A percentile compares a stretch with the other conserved stretches of the same genome.
phyloP scores from a whole-genome alignment of 2,113 vertebrate species.

The Sylvietta virens region DNA sequence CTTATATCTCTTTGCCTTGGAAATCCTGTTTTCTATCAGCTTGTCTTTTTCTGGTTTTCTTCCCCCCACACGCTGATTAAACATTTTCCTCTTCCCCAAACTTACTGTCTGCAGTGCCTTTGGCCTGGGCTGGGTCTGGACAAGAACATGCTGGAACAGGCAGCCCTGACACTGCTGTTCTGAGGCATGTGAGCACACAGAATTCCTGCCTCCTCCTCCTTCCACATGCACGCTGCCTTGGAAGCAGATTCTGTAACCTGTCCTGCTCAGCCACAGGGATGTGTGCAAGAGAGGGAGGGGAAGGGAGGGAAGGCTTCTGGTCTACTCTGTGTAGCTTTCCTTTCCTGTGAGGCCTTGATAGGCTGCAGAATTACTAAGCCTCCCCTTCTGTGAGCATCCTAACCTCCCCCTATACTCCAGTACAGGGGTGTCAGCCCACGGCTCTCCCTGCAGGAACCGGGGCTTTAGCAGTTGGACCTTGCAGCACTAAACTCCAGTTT shows the following conservation, averaged over 20 bases:
- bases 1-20: not conserved
- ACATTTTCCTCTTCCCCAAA: not conserved
- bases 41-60: not conserved
- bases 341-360: not conserved
- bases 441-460: not conserved
- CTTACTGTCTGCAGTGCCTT: not conserved
- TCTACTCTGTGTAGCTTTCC: too few species aligned
- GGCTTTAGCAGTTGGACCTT: not conserved
- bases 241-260: not conserved
- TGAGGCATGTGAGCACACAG: not conserved
- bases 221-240: accelerated
- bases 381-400: not conserved
- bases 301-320: not conserved
- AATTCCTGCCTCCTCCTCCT: not conserved
- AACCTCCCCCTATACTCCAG: not conserved
- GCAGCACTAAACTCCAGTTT: not conserved
- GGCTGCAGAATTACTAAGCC: not conserved
- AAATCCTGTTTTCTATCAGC: not conserved
- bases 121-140: not conserved
- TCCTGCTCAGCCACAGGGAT: not conserved
- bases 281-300: not conserved
- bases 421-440: accelerated
- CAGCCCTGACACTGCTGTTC: not conserved
- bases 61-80: not conserved
- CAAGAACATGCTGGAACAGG: not conserved